Conservation (phyloP, 2,113 vertebrate species). For the Podarcis muralis region DNA sequence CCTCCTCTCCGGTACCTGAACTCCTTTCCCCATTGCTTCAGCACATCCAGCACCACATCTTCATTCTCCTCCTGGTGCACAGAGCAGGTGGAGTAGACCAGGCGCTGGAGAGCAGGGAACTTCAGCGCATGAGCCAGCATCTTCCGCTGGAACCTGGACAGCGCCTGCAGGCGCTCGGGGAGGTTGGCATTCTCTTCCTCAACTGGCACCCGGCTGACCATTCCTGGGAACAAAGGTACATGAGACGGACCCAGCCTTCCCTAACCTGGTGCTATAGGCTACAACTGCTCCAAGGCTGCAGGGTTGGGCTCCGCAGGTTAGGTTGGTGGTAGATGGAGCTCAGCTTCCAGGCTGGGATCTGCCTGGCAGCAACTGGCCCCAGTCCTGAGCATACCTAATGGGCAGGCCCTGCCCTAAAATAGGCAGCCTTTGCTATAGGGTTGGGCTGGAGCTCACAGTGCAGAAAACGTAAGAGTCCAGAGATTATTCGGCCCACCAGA, state of each 20-base stretch:
- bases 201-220: conserved; percentile 72
- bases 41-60: conserved; percentile 80
- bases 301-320: neutral
- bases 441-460: too few species aligned
- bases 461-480: too few species aligned
- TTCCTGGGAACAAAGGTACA: conserved; percentile 74
- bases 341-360: neutral
- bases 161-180: conserved; percentile 75
- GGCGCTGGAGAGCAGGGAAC: conserved; percentile 83
- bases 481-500: too few species aligned
- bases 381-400: too few species aligned
- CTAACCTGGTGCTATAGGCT: neutral
- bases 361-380: neutral
- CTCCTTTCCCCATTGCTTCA: conserved; percentile 70
- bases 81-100: conserved; percentile 96
- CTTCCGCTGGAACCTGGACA: conserved; percentile 87
- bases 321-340: neutral
- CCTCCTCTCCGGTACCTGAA: conserved; percentile 81
- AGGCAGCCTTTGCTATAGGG: too few species aligned
- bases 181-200: conserved; percentile 27
- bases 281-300: neutral
- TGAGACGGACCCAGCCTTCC: neutral
- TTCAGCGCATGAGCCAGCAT: conserved; percentile 82
- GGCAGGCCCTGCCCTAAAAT: too few species aligned
- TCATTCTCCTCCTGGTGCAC: conserved; percentile 91